Conservation (phyloP, 2,113 vertebrate species). For the Brachyhypopomus occidentalis region DNA sequence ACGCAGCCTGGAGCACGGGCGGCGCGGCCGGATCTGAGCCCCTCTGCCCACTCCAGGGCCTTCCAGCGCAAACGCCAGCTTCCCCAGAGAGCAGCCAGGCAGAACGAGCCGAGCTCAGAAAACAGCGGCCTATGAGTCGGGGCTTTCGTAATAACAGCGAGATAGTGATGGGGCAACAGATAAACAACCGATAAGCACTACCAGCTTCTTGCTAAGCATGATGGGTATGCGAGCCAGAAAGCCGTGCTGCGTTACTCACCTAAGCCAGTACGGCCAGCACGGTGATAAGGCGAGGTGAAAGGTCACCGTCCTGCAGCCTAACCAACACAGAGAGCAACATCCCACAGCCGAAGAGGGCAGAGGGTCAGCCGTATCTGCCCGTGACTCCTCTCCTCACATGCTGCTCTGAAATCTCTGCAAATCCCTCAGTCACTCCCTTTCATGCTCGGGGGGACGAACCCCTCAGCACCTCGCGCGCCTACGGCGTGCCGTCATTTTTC, state of each 20-base stretch:
- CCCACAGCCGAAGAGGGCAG: neutral
- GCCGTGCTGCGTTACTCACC: conserved; percentile 17
- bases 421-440: neutral
- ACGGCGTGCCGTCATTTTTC: neutral
- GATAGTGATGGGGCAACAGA: neutral
- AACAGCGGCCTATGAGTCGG: neutral
- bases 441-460: neutral
- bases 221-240: conserved; percentile 20
- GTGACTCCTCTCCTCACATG: neutral
- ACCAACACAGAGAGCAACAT: neutral
- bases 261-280: neutral
- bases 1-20: neutral
- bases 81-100: neutral
- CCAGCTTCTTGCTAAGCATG: conserved; percentile 3
- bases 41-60: neutral
- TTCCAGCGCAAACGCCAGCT: neutral
- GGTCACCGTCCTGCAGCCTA: neutral
- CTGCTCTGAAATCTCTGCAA: neutral
- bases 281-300: neutral
- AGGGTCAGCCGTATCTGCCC: no score
- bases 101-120: neutral
- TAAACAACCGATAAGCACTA: conserved; percentile 2
- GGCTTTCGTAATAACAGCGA: neutral
- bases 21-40: neutral
- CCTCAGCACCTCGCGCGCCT: neutral